Conservation (phyloP, 2,113 vertebrate species). For the Trematomus loennbergii region DNA sequence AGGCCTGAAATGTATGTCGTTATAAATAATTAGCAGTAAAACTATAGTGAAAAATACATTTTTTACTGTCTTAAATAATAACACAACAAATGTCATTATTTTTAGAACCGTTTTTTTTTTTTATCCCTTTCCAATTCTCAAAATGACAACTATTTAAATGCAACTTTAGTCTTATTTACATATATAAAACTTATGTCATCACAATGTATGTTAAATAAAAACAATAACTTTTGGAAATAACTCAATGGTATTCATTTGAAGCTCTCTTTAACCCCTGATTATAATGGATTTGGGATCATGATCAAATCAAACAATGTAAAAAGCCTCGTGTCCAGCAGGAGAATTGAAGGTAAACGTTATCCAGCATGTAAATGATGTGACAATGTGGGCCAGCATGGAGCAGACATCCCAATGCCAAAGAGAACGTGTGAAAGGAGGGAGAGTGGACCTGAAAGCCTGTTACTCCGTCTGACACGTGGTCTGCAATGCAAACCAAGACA, state of each 20-base stretch:
- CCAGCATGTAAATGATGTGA: not conserved
- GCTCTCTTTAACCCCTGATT: not conserved
- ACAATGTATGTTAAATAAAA: not conserved
- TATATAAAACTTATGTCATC: not conserved
- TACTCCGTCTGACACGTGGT: constrained; percentile 76
- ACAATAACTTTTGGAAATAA: not conserved
- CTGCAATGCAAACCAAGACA: constrained; percentile 70
- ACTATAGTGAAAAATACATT: not conserved
- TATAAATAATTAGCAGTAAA: not conserved
- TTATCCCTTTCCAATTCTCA: not conserved
- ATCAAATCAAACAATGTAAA: not conserved
- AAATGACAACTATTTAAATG: not conserved
- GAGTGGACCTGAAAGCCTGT: constrained; percentile 67
- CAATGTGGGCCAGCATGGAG: not conserved
- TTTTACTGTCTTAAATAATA: too few species aligned
- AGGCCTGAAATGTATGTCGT: not conserved
- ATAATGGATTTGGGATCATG: not conserved
- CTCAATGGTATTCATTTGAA: not conserved
- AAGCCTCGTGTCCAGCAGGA: not conserved
- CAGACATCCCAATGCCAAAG: constrained; percentile 19
- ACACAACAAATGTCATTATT: too few species aligned
- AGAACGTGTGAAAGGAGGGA: constrained; percentile 58
- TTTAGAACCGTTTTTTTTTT: not conserved
- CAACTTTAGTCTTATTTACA: not conserved
- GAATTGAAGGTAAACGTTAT: not conserved